Percentiles rank a stretch among this genome's conserved stretches.
phyloP scores from a whole-genome alignment of 2,113 vertebrate species.

The Oryzias javanicus region DNA sequence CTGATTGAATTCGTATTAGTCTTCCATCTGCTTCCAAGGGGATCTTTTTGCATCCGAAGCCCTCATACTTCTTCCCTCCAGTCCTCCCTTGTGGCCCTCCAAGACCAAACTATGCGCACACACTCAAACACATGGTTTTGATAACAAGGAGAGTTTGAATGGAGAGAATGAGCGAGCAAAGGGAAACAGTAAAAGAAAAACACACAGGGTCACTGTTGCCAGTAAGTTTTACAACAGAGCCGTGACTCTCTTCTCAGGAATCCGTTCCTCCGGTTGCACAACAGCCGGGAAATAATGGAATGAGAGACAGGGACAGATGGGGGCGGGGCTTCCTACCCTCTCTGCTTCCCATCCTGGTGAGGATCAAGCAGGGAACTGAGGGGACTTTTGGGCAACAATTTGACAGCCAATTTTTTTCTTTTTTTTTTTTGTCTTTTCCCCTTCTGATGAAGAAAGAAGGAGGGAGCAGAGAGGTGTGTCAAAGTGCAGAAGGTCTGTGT shows the following conservation, averaged over 20 bases:
- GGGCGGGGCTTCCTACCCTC: slow-evolving; percentile 50
- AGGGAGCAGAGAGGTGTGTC: slow-evolving; percentile 58
- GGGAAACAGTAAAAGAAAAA: slow-evolving; percentile 70
- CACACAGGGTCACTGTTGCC: slow-evolving; percentile 70
- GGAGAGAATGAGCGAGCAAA: slow-evolving; percentile 57
- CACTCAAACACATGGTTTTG: slow-evolving; percentile 74
- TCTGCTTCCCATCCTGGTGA: slow-evolving; percentile 20
- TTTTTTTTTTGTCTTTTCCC: slow-evolving; percentile 53
- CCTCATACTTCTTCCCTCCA: slow-evolving; percentile 33
- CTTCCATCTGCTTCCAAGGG: slow-evolving; percentile 19
- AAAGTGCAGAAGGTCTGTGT: slow-evolving; percentile 59
- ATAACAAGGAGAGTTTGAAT: slow-evolving; percentile 59
- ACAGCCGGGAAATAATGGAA: slow-evolving; percentile 72
- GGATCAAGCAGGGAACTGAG: slow-evolving; percentile 33
- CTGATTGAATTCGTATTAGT: not conserved
- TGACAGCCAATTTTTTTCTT: not conserved
- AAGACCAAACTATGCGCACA: slow-evolving; percentile 54
- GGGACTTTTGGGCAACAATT: slow-evolving; percentile 22
- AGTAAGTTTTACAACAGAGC: slow-evolving; percentile 79
- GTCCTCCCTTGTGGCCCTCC: slow-evolving; percentile 67
- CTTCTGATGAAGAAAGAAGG: slow-evolving; percentile 18
- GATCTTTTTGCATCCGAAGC: slow-evolving; percentile 4
- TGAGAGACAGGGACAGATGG: slow-evolving; percentile 59
- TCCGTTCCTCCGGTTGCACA: slow-evolving; percentile 74
- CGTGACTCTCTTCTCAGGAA: slow-evolving; percentile 78